Evolutionary conservation across 2,797 vertebrate genomes (phyloP).

Genomic region (Scyliorhinus canicula): DNA sequence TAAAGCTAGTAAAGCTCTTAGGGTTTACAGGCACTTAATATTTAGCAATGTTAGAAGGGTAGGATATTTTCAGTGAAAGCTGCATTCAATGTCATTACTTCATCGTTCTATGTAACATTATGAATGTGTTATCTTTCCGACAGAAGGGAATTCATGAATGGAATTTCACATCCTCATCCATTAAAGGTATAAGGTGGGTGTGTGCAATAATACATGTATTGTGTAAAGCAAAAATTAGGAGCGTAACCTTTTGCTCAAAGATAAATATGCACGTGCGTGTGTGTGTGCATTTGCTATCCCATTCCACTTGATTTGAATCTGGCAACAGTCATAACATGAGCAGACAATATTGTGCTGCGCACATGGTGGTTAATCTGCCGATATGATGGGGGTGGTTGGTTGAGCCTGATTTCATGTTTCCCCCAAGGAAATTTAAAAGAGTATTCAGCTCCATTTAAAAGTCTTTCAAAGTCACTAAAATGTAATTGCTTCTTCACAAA

Average conservation of each 20-base stretch:
- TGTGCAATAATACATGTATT: not conserved
- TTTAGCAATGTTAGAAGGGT: not conserved
- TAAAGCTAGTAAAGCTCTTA: not conserved
- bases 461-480: not conserved
- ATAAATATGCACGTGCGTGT: not conserved
- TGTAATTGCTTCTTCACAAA: not conserved
- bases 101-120: not conserved
- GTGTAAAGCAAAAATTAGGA: too few relatives aligned
- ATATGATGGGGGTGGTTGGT: not conserved
- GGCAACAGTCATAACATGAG: not conserved
- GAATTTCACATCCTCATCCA: constrained; percentile 86
- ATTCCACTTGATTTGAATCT: not conserved
- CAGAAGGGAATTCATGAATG: constrained; percentile 91
- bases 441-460: not conserved
- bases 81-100: not conserved
- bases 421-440: not conserved
- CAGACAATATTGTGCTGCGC: not conserved
- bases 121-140: not conserved
- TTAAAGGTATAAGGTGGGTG: constrained; percentile 87
- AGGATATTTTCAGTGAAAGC: not conserved
- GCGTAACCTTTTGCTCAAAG: not conserved
- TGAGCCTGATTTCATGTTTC: not conserved
- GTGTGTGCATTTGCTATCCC: not conserved
- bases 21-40: not conserved
- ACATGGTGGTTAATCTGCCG: not conserved